Base-by-base conservation (phyloP, 2,888 invertebrate species). In the Dermolepida albohirtum region DNA sequence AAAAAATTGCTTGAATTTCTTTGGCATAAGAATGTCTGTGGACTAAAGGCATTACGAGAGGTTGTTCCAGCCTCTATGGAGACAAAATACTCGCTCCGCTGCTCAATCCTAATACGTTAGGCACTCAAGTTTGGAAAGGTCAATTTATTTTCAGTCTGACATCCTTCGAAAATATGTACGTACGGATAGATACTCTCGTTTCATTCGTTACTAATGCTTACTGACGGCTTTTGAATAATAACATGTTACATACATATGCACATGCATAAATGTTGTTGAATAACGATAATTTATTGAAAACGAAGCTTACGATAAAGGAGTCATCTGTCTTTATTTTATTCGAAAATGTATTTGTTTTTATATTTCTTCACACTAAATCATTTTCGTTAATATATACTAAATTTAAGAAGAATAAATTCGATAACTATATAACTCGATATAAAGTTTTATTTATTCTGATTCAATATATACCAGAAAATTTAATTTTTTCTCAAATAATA, bases 141-240 rank as follows among this genome's bases (percentile, higher is more conserved):
- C 74, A 71, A 74, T 73, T 74, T 74, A 74, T 74, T 74, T 74
- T 74, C 69, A 67, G 71, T 66, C 70, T 72, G 74, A 74, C 74
- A 73, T 68, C 72, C 71, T 73, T 73, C 74, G 71, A 69, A 72
- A 72, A 70, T 72, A 73, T 70, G 74, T 71, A 71, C 70, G 71
- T 71, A 72, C 67, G 57, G 43, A 43, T 57, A 57, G 59, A 59
- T 59, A 44, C 29, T n/a, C 44, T 44, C 47, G 27, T 59, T 47
- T 59, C 59, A 44, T 29, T 59, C 59, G 44, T 40, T 47, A 4
- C 14, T 44, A 59, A 44, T 44, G 59, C 34, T 59, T 44, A 59
- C 29, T 44, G 43, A 43, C 43, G 41, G 16, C 43, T 59, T 34
- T 44, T 44, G 44, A 59, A 29, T 59, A 44, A 44, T 59, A 59